These are phyloP conservation scores for Sandelia bainsii DNA, from an alignment of 2,797 vertebrate species.

Conservation along the genomic window DNA sequence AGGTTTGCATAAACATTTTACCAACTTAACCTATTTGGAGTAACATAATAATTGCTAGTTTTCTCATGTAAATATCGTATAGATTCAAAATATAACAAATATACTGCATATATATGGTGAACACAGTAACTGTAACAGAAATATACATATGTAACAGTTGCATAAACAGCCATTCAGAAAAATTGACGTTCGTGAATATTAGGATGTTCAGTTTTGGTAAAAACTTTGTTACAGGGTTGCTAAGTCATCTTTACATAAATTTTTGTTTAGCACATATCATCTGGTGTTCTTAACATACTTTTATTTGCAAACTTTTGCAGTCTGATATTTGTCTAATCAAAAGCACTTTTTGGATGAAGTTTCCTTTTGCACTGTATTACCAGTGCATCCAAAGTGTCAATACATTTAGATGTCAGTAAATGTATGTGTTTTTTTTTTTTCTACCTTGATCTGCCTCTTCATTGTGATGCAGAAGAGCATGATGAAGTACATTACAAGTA, in stretches of 20 bases:
- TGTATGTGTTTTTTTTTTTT: background rate
- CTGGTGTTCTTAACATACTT: background rate
- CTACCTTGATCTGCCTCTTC: conserved; percentile 99
- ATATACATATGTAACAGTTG: background rate
- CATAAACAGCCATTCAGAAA: background rate
- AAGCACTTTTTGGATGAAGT: too few species aligned
- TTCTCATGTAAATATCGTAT: background rate
- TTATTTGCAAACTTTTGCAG: background rate
- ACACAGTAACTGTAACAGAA: background rate
- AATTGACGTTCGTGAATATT: background rate
- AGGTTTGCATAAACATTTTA: background rate
- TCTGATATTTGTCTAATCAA: background rate
- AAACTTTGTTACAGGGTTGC: background rate
- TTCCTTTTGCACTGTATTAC: too few species aligned
- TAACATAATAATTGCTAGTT: background rate
- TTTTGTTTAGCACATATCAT: background rate
- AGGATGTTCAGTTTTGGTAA: background rate
- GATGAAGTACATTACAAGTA: conserved; percentile 99
- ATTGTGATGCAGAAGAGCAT: conserved; percentile 99
- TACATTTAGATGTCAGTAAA: background rate
- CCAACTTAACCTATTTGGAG: background rate
- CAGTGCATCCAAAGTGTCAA: background rate
- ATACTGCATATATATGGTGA: background rate
- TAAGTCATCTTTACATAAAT: background rate
- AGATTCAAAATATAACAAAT: background rate